Evolutionary conservation across 2,113 vertebrate genomes (phyloP).

Genomic region (Australoheros scitulus): DNA sequence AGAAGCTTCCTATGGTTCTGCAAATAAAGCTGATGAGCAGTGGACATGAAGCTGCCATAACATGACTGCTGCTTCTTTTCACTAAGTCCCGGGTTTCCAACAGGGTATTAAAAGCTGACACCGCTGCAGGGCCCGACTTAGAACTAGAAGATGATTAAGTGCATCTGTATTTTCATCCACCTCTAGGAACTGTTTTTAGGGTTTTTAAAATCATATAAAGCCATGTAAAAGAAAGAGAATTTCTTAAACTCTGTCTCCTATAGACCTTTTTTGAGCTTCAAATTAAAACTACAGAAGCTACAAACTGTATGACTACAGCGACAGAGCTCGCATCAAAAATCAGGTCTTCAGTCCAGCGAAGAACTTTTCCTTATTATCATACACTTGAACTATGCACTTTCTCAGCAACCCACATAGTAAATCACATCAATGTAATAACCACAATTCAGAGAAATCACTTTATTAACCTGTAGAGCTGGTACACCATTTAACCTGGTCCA

Average conservation of each 20-base stretch:
- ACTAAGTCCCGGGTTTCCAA: background rate
- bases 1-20: background rate
- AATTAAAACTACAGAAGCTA: background rate
- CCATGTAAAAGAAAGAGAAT: background rate
- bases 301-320: background rate
- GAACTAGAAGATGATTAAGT: background rate
- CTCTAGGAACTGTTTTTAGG: background rate
- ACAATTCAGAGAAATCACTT: background rate
- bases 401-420: background rate
- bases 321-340: background rate
- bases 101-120: background rate
- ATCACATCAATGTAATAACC: background rate
- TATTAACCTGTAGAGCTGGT: background rate
- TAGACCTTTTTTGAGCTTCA: background rate
- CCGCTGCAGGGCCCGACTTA: background rate
- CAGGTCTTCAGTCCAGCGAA: background rate
- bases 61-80: background rate
- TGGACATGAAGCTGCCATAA: background rate
- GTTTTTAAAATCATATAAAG: background rate
- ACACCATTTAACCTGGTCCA: background rate
- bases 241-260: background rate
- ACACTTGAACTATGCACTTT: background rate
- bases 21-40: constrained; percentile 14
- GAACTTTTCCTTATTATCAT: too few species aligned
- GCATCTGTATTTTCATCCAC: background rate